Evolutionary conservation across 2,888 invertebrate species (phyloP).

Genomic region (Phortica magna): DNA sequence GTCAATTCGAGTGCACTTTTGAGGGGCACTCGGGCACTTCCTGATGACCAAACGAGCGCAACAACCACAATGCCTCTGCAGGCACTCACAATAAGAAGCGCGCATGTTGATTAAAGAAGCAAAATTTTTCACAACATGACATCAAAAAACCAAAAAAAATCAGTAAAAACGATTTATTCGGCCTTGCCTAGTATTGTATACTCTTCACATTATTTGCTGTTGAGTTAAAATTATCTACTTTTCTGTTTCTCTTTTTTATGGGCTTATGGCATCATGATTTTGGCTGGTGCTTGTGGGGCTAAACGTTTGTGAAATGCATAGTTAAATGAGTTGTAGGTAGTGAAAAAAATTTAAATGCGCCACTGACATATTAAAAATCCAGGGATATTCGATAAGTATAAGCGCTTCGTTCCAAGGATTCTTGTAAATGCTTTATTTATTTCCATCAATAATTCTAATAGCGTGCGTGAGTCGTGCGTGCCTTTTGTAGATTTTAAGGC

Average conservation of each 20-base stretch:
- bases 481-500: no score
- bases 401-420: not conserved
- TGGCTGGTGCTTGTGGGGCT: not conserved
- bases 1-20: constrained; percentile 63
- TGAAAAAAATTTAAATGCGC: not conserved
- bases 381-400: not conserved
- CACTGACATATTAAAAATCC: not conserved
- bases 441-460: not conserved
- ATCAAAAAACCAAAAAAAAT: no score
- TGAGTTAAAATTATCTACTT: no score
- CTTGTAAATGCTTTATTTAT: not conserved
- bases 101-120: no score
- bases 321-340: not conserved
- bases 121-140: no score
- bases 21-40: constrained; percentile 34
- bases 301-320: not conserved
- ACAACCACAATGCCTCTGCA: no score
- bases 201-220: no score
- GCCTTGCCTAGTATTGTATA: no score
- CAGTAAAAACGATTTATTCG: no score
- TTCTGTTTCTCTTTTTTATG: not conserved
- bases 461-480: no score
- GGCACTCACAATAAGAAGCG: no score
- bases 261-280: not conserved
- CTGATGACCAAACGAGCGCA: not conserved